phyloP scores from a whole-genome alignment of 2,888 invertebrate genomes.

The Aromia moschata region DNA sequence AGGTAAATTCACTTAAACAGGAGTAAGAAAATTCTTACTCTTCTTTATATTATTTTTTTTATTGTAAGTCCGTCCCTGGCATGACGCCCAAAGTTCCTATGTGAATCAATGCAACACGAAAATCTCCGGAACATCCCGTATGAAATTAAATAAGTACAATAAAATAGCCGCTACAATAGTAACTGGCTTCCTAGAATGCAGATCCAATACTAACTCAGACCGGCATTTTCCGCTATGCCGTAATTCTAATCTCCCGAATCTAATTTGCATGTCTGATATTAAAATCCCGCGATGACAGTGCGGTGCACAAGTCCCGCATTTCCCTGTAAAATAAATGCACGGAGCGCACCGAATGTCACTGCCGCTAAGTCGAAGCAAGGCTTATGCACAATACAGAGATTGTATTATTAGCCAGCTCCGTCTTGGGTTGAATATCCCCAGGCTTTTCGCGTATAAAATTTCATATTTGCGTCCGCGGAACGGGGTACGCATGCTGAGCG shows the following conservation, averaged over 20 bases:
- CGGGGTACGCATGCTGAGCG: neutral
- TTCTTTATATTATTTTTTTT: too few species aligned
- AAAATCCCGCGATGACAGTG: conserved; percentile 15
- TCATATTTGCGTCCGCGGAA: conserved; percentile 2
- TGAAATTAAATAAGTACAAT: too few species aligned
- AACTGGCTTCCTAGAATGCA: too few species aligned
- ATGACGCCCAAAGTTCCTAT: too few species aligned
- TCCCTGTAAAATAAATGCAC: neutral
- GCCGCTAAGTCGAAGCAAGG: conserved; percentile 10
- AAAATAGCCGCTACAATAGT: too few species aligned
- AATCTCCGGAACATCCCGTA: too few species aligned
- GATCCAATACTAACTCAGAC: too few species aligned
- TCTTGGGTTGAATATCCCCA: conserved; percentile 13
- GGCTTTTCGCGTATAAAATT: conserved; percentile 7
- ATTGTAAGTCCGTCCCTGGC: too few species aligned
- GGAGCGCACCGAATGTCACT: conserved; percentile 5
- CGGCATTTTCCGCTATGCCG: conserved; percentile 20
- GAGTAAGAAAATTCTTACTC: too few species aligned
- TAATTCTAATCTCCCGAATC: conserved; percentile 20
- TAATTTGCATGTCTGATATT: conserved; percentile 33
- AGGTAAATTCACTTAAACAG: too few species aligned
- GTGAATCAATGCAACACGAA: too few species aligned
- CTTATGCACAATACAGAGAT: conserved; percentile 11
- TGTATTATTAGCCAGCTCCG: conserved; percentile 12
- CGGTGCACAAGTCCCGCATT: neutral